Conservation (phyloP, 2,113 vertebrate species). For the Labeo rohita region DNA sequence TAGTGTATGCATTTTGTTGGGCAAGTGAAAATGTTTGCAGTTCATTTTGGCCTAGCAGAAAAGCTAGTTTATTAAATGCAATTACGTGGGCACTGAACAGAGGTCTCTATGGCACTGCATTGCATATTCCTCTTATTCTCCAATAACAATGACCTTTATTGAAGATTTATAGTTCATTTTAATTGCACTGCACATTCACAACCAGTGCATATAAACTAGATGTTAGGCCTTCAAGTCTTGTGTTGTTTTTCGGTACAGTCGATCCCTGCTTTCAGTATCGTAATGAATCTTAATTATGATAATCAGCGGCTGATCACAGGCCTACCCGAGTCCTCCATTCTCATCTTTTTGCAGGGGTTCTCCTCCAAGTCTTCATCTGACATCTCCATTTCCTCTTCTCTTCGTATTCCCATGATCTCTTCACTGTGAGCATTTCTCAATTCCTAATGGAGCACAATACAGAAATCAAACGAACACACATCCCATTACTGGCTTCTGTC, state of each 20-base stretch:
- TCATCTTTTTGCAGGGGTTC: constrained; percentile 83
- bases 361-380: constrained; percentile 90
- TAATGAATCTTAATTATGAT: not conserved
- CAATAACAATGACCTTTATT: not conserved
- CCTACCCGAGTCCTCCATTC: constrained; percentile 87
- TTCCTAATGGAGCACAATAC: constrained; percentile 75
- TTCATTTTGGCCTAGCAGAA: not conserved
- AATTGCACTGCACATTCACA: not conserved
- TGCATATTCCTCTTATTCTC: not conserved
- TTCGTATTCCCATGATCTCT: constrained; percentile 93
- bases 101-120: not conserved
- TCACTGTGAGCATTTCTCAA: constrained; percentile 94
- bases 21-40: not conserved
- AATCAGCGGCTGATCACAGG: not conserved
- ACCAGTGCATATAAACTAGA: not conserved
- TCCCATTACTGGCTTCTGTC: constrained; percentile 48
- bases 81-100: not conserved
- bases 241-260: not conserved
- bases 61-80: not conserved
- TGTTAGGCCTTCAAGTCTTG: not conserved
- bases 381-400: constrained; percentile 98
- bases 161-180: not conserved
- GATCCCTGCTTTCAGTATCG: not conserved
- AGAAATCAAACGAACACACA: constrained; percentile 36
- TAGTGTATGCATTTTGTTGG: not conserved